These are phyloP conservation scores for Drosophila santomea DNA, from an alignment of 1,140 invertebrate species.

Conservation along the genomic window DNA sequence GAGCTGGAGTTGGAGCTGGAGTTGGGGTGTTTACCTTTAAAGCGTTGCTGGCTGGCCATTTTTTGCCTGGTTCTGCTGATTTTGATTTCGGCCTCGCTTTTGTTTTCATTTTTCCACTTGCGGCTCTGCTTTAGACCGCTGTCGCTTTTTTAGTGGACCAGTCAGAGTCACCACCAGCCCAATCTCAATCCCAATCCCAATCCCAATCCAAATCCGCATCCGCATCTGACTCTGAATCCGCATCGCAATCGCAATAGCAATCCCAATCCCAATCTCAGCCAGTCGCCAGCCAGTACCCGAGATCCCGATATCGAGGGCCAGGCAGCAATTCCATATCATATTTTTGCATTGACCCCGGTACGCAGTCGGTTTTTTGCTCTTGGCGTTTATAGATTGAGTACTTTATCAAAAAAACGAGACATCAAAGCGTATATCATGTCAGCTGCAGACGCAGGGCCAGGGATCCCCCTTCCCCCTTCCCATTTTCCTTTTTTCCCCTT, in stretches of 20 bases:
- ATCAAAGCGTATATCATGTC: slow-evolving; percentile 82
- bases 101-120: slow-evolving; percentile 20
- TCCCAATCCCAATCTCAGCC: slow-evolving; percentile 17
- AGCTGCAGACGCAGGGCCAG: slow-evolving; percentile 62
- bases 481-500: not conserved
- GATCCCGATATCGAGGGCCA: slow-evolving; percentile 27
- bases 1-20: not conserved
- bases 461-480: not conserved
- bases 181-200: not conserved
- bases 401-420: slow-evolving; percentile 82
- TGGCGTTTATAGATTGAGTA: slow-evolving; percentile 82
- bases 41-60: slow-evolving; percentile 70
- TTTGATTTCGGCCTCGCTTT: slow-evolving; percentile 23
- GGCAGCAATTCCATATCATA: slow-evolving; percentile 78
- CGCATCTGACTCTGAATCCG: slow-evolving; percentile 2
- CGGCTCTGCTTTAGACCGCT: slow-evolving; percentile 9
- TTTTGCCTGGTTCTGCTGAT: slow-evolving; percentile 37
- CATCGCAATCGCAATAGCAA: slow-evolving; percentile 3
- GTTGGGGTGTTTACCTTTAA: slow-evolving; percentile 67
- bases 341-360: slow-evolving; percentile 74
- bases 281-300: not conserved
- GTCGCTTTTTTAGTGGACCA: slow-evolving; percentile 40
- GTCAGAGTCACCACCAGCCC: slow-evolving; percentile 20
- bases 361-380: slow-evolving; percentile 66
- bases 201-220: slow-evolving; percentile 8